Percentiles rank a stretch among this genome's conserved stretches.
Conservation (phyloP, 2,888 invertebrate species). For the Enoplolaimus lenunculus region DNA sequence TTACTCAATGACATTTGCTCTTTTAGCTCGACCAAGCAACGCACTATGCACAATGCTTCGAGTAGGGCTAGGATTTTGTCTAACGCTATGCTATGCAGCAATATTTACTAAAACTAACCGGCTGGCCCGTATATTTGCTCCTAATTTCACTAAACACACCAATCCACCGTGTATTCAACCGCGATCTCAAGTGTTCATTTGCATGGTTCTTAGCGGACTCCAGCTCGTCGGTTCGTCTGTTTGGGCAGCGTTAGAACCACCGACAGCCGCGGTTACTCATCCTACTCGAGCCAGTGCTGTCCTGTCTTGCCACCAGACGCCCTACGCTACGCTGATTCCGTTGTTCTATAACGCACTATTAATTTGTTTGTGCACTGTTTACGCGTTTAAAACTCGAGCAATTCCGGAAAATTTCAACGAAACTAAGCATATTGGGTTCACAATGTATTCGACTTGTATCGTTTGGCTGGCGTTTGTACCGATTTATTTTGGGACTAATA, state of each 20-base stretch:
- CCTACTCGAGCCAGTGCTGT: conserved; percentile 47
- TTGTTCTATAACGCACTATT: conserved; percentile 61
- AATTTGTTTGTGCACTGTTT: conserved; percentile 60
- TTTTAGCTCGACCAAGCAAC: conserved; percentile 54
- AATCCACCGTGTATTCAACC: conserved; percentile 61
- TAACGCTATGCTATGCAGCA: conserved; percentile 60
- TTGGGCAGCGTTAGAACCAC: conserved; percentile 60
- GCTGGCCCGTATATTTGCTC: conserved; percentile 57
- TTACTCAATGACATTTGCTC: conserved; percentile 57
- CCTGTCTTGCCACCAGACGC: conserved; percentile 57
- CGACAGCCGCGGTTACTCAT: conserved; percentile 44
- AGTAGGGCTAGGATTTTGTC: conserved; percentile 56
- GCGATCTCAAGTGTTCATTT: conserved; percentile 52
- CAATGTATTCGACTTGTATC: conserved; percentile 69
- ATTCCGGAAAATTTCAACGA: conserved; percentile 68
- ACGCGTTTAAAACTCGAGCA: conserved; percentile 64
- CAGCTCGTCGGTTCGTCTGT: not conserved
- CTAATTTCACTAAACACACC: conserved; percentile 55
- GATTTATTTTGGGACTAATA: conserved; percentile 48
- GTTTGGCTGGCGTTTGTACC: conserved; percentile 57
- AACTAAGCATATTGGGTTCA: conserved; percentile 65
- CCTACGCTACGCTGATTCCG: conserved; percentile 58
- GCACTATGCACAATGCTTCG: conserved; percentile 52
- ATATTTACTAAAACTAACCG: conserved; percentile 62
- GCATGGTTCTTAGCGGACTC: conserved; percentile 4